These are phyloP conservation scores for Eolophus roseicapilla DNA, from an alignment of 2,113 vertebrate species.

Conservation along the genomic window DNA sequence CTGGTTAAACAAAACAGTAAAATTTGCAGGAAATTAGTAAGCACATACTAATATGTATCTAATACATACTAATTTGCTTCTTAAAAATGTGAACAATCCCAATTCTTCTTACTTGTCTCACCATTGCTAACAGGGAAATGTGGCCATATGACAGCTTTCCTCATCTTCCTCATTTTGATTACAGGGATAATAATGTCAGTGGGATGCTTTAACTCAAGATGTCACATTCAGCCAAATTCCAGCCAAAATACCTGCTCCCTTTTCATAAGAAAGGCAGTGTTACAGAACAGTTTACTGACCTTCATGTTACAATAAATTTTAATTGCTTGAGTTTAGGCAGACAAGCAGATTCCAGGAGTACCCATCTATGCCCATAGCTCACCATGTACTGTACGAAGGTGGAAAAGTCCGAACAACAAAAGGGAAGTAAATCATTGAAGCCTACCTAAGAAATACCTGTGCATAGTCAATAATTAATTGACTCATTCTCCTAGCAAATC, in stretches of 20 bases:
- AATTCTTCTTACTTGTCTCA: not conserved
- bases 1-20: not conserved
- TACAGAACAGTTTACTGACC: not conserved
- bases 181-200: not conserved
- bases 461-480: not conserved
- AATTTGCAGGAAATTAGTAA: not conserved
- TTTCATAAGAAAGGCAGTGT: not conserved
- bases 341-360: not conserved
- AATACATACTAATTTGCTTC: not conserved
- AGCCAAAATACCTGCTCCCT: not conserved
- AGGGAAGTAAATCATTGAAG: not conserved
- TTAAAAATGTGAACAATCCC: not conserved
- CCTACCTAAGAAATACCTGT: not conserved
- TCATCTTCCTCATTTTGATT: not conserved
- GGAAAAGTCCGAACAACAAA: not conserved
- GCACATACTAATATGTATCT: not conserved
- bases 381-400: not conserved
- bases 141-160: not conserved
- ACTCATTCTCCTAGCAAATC: not conserved
- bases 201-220: not conserved
- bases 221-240: not conserved
- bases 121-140: not conserved
- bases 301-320: not conserved
- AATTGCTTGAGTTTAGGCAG: not conserved
- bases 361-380: not conserved